Evolutionary conservation across 2,113 vertebrate genomes (phyloP), one percentile per base, ranked within the genome.

Genomic region (Rhadina sibilatrix): DNA sequence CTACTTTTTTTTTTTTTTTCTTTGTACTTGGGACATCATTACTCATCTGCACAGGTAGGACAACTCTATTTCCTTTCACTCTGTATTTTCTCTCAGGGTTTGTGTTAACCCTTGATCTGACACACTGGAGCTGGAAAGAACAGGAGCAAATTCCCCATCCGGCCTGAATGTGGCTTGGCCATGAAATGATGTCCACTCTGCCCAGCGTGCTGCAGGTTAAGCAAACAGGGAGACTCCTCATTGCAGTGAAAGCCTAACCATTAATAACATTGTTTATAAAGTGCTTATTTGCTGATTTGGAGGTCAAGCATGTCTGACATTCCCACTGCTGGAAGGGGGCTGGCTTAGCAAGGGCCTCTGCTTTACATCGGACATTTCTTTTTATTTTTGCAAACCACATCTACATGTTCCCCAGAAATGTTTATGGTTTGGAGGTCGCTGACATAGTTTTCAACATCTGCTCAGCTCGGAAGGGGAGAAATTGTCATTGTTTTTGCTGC

Each of bases 221-320:
- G 94, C 96, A 97, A 97, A 93, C 84, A 93, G 50, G 79, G 92
- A 89, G 72, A 60, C 77, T 94, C 68, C 83, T 90, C 15, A 3
- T 80, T 74, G 86, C 54, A 96, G 89, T 83, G 86, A 96, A 93
- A 96, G 93, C 81, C 76, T 53, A 74, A 87, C 84, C 94, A 97
- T 96, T 95, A 96, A 95, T 93, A 92, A 94, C 44, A 2, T 80
- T 97, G 97, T 97, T 97, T 97, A 97, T 96, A 95, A 96, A 61
- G 84, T 93, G 92, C 95, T 94, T 94, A 89, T 97, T 97, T 97
- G 97, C 95, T 96, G 97, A 96, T 97, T 93, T 91, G 87, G 96
- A 96, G 96, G 97, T 97, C 96, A 97, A 97, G 96, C 95, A n/a
- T 96, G 94, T 97, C 96, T 97, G 94, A 93, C 97, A 95, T 97